phyloP scores from a whole-genome alignment of 2,113 vertebrate genomes.

The Syrrhaptes paradoxus region DNA sequence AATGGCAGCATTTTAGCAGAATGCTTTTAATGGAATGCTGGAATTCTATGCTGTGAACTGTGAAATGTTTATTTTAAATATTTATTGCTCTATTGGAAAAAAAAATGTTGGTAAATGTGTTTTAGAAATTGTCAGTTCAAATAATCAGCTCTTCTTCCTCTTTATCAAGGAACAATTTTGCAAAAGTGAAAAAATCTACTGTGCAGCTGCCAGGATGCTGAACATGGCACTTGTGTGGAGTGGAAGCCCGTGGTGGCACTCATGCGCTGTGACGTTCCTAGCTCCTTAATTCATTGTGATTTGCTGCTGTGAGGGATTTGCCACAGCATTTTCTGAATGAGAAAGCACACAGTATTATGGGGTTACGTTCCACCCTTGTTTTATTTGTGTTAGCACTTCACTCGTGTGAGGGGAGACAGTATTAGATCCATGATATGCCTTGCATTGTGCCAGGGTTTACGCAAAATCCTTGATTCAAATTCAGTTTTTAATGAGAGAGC shows the following conservation, averaged over 20 bases:
- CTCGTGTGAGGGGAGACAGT: neutral
- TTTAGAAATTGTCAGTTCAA: slow-evolving; percentile 56
- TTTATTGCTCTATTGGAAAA: slow-evolving; percentile 45
- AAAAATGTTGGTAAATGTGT: slow-evolving; percentile 15
- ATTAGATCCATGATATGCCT: neutral
- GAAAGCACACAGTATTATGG: neutral
- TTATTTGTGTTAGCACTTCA: neutral
- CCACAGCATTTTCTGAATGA: neutral
- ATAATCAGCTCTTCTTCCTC: neutral
- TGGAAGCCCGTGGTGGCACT: neutral
- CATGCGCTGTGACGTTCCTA: neutral
- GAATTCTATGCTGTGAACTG: slow-evolving; percentile 45
- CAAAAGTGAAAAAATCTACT: neutral
- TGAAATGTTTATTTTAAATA: slow-evolving; percentile 62
- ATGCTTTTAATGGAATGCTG: slow-evolving; percentile 37
- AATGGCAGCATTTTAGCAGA: slow-evolving; percentile 24
- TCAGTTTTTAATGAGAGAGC: neutral
- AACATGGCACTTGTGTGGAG: neutral
- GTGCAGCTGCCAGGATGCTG: neutral
- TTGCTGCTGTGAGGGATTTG: neutral
- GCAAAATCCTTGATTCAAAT: neutral
- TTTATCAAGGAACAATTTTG: slow-evolving; percentile 8
- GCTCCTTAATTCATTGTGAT: neutral
- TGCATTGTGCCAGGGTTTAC: neutral
- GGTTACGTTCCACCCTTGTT: neutral